A percentile compares a stretch with the other conserved stretches of the same genome.
Conservation (phyloP, 2,888 invertebrate species). For the Amphipoea lucens region DNA sequence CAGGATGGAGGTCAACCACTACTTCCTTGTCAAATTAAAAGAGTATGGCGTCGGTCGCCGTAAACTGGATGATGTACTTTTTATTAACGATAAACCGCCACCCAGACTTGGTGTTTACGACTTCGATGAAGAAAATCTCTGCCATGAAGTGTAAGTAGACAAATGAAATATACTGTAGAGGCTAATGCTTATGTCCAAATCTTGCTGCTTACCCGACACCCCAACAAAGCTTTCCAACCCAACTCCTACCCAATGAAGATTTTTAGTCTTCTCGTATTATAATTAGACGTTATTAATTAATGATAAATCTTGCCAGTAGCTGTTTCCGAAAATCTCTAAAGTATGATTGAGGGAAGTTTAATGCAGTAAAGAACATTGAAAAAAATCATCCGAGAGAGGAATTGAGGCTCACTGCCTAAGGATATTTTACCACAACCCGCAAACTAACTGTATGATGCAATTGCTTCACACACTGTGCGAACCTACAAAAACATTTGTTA, state of each 20-base stretch:
- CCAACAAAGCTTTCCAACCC: not conserved
- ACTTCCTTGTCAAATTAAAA: slow-evolving; percentile 72
- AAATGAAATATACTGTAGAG: not conserved
- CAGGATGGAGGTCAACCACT: slow-evolving; percentile 53
- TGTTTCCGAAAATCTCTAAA: not conserved
- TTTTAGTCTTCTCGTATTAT: not conserved
- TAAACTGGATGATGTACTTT: slow-evolving; percentile 86
- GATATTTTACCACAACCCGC: not conserved
- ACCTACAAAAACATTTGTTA: not conserved
- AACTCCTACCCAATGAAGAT: not conserved
- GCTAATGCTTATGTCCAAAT: not conserved
- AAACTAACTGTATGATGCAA: slow-evolving; percentile 14
- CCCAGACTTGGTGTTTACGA: slow-evolving; percentile 87
- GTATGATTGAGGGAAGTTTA: not conserved
- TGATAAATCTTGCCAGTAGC: not conserved
- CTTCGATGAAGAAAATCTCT: slow-evolving; percentile 90
- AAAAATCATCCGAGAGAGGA: not conserved
- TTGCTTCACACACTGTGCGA: slow-evolving; percentile 17
- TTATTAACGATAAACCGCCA: slow-evolving; percentile 80
- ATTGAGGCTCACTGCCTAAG: not conserved
- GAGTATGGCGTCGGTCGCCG: slow-evolving; percentile 85
- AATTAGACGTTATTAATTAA: not conserved
- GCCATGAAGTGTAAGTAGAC: slow-evolving; percentile 88
- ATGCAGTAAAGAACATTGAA: not conserved
- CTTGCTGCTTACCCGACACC: not conserved